Evolutionary conservation across 2,888 invertebrate species (phyloP).

Genomic region (Thyatira batis): DNA sequence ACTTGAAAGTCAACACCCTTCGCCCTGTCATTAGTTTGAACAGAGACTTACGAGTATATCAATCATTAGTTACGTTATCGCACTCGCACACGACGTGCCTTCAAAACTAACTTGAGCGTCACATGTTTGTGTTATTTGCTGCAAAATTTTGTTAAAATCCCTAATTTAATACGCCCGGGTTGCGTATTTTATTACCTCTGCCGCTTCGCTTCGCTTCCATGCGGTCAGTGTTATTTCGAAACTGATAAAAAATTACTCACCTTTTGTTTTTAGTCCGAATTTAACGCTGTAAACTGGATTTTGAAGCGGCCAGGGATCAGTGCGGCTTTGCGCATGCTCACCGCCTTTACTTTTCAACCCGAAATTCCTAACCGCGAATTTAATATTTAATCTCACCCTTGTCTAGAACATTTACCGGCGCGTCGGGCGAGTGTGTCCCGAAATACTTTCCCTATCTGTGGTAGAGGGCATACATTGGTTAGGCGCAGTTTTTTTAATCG

Average conservation of each 20-base stretch:
- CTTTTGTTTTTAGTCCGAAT: conserved; percentile 64
- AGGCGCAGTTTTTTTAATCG: conserved; percentile 76
- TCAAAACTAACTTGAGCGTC: conserved; percentile 54
- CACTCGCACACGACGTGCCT: conserved; percentile 62
- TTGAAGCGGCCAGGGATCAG: conserved; percentile 55
- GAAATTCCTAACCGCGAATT: conserved; percentile 79
- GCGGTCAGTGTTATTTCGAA: conserved; percentile 42
- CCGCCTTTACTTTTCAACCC: conserved; percentile 72
- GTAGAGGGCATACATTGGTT: conserved; percentile 56
- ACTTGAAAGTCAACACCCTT: conserved; percentile 78
- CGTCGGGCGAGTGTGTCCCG: conserved; percentile 52
- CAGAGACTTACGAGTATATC: conserved; percentile 75
- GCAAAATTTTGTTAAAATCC: conserved; percentile 36
- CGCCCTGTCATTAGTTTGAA: conserved; percentile 78
- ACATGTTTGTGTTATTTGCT: conserved; percentile 59
- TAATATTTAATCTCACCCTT: conserved; percentile 82
- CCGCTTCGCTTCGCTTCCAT: conserved; percentile 29
- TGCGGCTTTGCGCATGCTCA: conserved; percentile 59
- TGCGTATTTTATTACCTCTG: conserved; percentile 14
- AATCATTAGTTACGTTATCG: conserved; percentile 78
- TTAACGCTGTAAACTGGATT: conserved; percentile 65
- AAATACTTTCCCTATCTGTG: conserved; percentile 66
- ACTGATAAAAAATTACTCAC: conserved; percentile 66
- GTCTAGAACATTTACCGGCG: conserved; percentile 78
- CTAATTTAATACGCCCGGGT: conserved; percentile 34